phyloP scores from a whole-genome alignment of 1,140 invertebrate genomes.

The Helicoverpa zea region DNA sequence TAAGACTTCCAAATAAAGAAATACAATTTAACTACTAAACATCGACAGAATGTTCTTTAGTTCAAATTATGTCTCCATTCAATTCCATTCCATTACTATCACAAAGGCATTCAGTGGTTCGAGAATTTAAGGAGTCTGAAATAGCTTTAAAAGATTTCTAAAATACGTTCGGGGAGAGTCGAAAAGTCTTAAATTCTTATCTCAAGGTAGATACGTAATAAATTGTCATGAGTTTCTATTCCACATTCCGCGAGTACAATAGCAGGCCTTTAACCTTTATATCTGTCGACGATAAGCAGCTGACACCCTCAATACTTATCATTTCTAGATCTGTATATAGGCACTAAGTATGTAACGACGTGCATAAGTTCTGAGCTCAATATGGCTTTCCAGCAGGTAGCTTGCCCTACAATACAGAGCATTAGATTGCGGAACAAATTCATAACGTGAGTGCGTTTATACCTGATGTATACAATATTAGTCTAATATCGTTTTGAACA shows the following conservation, averaged over 20 bases:
- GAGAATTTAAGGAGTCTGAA: background rate
- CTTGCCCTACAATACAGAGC: background rate
- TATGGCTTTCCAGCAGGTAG: background rate
- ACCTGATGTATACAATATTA: too few species aligned
- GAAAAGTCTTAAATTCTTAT: conserved; percentile 28
- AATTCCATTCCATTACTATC: conserved; percentile 7
- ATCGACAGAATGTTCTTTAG: background rate
- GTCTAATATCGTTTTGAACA: too few species aligned
- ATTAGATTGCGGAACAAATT: background rate
- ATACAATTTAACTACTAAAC: background rate
- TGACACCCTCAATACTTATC: conserved; percentile 43
- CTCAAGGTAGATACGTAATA: conserved; percentile 23
- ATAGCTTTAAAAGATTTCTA: background rate
- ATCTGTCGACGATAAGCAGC: conserved; percentile 34
- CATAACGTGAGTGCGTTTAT: too few species aligned
- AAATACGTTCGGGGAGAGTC: background rate
- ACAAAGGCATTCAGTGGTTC: background rate
- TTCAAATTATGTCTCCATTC: conserved; percentile 18
- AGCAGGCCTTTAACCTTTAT: conserved; percentile 19
- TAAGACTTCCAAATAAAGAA: too few species aligned
- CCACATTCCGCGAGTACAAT: conserved; percentile 35
- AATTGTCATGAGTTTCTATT: conserved; percentile 41
- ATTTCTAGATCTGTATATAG: conserved; percentile 34
- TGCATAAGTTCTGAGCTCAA: background rate
- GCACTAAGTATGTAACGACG: background rate